Base-by-base conservation (phyloP, 2,797 vertebrate species). In the Synanceia verrucosa region DNA sequence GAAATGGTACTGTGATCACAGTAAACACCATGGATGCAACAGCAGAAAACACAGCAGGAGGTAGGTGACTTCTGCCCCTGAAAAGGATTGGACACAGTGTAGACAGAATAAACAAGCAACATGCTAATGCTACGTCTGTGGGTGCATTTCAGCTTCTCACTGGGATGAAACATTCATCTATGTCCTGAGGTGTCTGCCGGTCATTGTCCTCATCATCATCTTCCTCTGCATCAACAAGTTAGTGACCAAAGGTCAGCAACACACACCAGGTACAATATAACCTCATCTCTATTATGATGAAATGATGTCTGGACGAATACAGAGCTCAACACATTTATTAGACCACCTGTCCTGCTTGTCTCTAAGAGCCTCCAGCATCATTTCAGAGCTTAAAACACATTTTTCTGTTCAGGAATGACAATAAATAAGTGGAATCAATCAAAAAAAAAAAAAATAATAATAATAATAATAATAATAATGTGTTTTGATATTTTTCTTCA, bases 1-100 rank as follows among this genome's bases (percentile, higher is more conserved):
- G 92, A 83, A 78, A 57, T 2, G 92, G 93, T 8, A 93, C 92
- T 13, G n/a, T 44, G 14, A 24, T 91, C 80, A 88, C 43, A 8
- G 79, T 91, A 33, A 48, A 0, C 0, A 1, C 4, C 5, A 37
- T 1, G 58, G 2, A 19, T 1, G 33, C 33, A 3, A 3, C 1
- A 3, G 1, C 1, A 0, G 0, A 26, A 1, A 12, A 2, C 2
- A 4, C 11, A 70, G 0, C 1, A 6, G 5, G 0, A 9, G 33
- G 85, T 81, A 50, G 1, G 71, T 61, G 9, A 52, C 6, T n/a
- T n/a, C n/a, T n/a, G n/a, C n/a, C n/a, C n/a, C n/a, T n/a, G n/a
- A n/a, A n/a, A n/a, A n/a, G n/a, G n/a, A n/a, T n/a, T n/a, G n/a
- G n/a, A n/a, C n/a, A n/a, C n/a, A n/a, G n/a, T n/a, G n/a, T n/a